A percentile compares a stretch with the other conserved stretches of the same genome.
Evolutionary conservation across 2,113 vertebrate species (phyloP).

Genomic region (Sebastes fasciatus): DNA sequence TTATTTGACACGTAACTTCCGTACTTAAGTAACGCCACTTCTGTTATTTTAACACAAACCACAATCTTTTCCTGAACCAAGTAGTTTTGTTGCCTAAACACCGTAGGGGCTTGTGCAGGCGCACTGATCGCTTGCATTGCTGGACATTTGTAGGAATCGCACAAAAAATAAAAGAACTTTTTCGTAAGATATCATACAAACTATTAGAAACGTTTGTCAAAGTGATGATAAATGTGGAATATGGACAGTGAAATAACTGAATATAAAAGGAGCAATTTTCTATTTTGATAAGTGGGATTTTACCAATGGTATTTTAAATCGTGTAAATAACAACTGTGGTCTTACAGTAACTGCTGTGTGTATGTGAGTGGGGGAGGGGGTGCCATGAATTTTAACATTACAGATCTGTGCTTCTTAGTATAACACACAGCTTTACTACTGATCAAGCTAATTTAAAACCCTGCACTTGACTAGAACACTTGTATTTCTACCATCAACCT

Average conservation of each 20-base stretch:
- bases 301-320: background rate
- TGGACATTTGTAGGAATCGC: too few relatives aligned
- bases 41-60: too few relatives aligned
- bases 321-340: background rate
- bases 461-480: conserved; percentile 12
- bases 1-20: too few relatives aligned
- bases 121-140: too few relatives aligned
- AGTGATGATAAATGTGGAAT: background rate
- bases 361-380: background rate
- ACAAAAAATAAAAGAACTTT: too few relatives aligned
- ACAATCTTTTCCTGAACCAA: too few relatives aligned
- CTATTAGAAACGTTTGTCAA: too few relatives aligned
- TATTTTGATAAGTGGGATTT: background rate
- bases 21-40: too few relatives aligned
- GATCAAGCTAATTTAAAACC: conserved; percentile 2
- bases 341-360: background rate
- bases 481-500: background rate
- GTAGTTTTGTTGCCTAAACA: too few relatives aligned
- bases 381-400: background rate
- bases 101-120: too few relatives aligned
- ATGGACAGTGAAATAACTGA: background rate
- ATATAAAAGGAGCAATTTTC: background rate
- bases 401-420: background rate
- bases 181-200: too few relatives aligned
- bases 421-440: background rate